A percentile compares a stretch with the other conserved stretches of the same genome.
phyloP scores from a whole-genome alignment of 1,140 invertebrate genomes.

The Drosophila murphyi region DNA sequence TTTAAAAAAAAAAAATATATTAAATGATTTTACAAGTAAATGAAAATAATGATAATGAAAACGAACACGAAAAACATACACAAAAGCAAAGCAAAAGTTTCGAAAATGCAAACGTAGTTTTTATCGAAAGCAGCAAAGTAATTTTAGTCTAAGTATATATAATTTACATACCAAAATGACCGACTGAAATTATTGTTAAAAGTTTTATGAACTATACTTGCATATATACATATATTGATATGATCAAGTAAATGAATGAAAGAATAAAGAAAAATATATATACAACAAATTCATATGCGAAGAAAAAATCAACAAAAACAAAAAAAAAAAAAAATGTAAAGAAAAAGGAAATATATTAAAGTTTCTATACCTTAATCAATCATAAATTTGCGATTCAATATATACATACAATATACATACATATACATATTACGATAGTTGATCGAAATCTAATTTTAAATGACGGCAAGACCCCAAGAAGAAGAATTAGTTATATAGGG shows the following conservation, averaged over 20 bases:
- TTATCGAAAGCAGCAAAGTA: slow-evolving; percentile 49
- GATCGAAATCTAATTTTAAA: slow-evolving; percentile 62
- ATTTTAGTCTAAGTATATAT: slow-evolving; percentile 76
- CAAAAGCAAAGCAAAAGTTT: slow-evolving; percentile 39
- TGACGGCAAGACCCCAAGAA: slow-evolving; percentile 16
- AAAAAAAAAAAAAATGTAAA: slow-evolving; percentile 11
- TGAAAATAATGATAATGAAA: slow-evolving; percentile 29
- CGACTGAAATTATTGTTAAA: slow-evolving; percentile 84
- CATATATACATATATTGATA: slow-evolving; percentile 80
- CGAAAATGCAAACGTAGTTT: slow-evolving; percentile 44
- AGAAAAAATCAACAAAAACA: slow-evolving; percentile 3
- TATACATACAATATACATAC: slow-evolving; percentile 49
- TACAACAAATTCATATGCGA: slow-evolving; percentile 59
- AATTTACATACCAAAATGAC: slow-evolving; percentile 80
- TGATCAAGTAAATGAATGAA: slow-evolving; percentile 76
- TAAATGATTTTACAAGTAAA: slow-evolving; percentile 65
- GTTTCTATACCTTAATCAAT: slow-evolving; percentile 76
- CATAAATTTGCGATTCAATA: slow-evolving; percentile 77
- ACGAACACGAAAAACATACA: slow-evolving; percentile 20
- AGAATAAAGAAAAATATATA: slow-evolving; percentile 65
- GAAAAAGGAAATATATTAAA: slow-evolving; percentile 65
- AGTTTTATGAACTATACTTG: slow-evolving; percentile 82
- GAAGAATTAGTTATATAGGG: slow-evolving; percentile 55
- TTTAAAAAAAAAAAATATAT: slow-evolving; percentile 65
- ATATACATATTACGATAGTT: slow-evolving; percentile 61